Evolutionary conservation across 1,140 invertebrate species (phyloP).

Genomic region (Euglossa dilemma): DNA sequence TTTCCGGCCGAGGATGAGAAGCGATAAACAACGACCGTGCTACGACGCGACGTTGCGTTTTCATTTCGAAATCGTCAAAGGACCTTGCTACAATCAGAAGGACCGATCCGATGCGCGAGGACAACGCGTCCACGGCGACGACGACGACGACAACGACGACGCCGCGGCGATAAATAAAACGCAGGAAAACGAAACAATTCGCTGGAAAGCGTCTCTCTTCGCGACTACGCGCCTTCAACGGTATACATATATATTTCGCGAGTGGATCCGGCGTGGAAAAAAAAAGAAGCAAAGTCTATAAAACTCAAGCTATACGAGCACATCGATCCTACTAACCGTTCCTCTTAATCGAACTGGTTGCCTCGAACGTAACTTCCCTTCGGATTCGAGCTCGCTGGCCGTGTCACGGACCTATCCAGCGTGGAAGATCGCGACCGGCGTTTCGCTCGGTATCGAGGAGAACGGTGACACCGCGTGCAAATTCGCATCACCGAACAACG

Average conservation of each 20-base stretch:
- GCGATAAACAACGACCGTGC: conserved; percentile 34
- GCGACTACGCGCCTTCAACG: not conserved
- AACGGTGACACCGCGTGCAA: too few species aligned
- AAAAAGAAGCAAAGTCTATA: conserved; percentile 19
- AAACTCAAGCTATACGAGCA: conserved; percentile 35
- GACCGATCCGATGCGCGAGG: conserved; percentile 8
- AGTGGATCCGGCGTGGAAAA: conserved; percentile 38
- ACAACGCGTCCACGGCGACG: not conserved
- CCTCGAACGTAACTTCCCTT: conserved; percentile 27
- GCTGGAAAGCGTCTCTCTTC: conserved; percentile 4
- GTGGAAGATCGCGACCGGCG: not conserved
- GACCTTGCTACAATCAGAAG: conserved; percentile 21
- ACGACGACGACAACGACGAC: not conserved
- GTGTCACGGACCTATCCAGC: not conserved
- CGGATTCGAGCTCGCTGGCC: not conserved
- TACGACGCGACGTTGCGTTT: conserved; percentile 13
- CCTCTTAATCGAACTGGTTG: conserved; percentile 61
- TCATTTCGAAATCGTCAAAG: conserved; percentile 57
- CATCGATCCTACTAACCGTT: conserved; percentile 55
- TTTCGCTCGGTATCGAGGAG: not conserved
- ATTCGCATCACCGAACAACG: not conserved
- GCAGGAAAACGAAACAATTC: conserved; percentile 29
- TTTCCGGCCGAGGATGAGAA: conserved; percentile 16
- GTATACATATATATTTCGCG: conserved; percentile 10
- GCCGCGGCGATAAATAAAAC: not conserved